A percentile compares a stretch with the other conserved stretches of the same genome.
phyloP scores from a whole-genome alignment of 2,888 invertebrate species.

The Drosophila borborema region DNA sequence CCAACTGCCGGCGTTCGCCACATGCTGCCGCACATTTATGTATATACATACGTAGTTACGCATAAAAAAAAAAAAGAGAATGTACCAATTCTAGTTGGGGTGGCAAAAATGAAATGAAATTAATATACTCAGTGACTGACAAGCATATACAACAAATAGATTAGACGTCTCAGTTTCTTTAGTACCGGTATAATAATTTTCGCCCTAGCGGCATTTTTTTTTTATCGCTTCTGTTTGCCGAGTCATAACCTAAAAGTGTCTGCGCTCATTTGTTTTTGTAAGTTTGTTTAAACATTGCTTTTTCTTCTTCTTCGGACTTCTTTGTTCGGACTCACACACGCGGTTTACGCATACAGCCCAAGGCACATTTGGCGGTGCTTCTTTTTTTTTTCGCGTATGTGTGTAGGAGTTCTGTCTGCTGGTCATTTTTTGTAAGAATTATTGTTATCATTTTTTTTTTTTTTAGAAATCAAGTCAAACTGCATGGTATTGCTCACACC shows the following conservation, averaged over 20 bases:
- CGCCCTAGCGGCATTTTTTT: conserved; percentile 69
- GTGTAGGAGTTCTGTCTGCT: conserved; percentile 2
- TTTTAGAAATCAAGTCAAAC: conserved; percentile 2
- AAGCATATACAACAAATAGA: conserved; percentile 16
- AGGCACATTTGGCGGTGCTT: conserved; percentile 51
- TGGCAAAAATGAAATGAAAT: conserved; percentile 30
- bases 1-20: conserved; percentile 59
- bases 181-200: conserved; percentile 26
- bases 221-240: conserved; percentile 46
- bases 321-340: conserved; percentile 71
- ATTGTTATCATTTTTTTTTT: conserved; percentile 4
- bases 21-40: conserved; percentile 45
- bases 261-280: conserved; percentile 62
- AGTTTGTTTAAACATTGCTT: conserved; percentile 68
- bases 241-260: conserved; percentile 71
- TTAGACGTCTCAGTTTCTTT: conserved; percentile 26
- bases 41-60: not conserved
- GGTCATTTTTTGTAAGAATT: conserved; percentile 23
- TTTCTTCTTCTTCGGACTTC: conserved; percentile 40
- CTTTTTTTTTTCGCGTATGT: conserved; percentile 13
- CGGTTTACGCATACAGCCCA: conserved; percentile 55
- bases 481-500: conserved; percentile 12
- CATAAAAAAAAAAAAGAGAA: conserved; percentile 1
- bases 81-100: conserved; percentile 45
- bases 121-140: not conserved